Evolutionary conservation across 2,113 vertebrate genomes (phyloP), one percentile per base, ranked within the genome.

Genomic region (Pleuronectes platessa): DNA sequence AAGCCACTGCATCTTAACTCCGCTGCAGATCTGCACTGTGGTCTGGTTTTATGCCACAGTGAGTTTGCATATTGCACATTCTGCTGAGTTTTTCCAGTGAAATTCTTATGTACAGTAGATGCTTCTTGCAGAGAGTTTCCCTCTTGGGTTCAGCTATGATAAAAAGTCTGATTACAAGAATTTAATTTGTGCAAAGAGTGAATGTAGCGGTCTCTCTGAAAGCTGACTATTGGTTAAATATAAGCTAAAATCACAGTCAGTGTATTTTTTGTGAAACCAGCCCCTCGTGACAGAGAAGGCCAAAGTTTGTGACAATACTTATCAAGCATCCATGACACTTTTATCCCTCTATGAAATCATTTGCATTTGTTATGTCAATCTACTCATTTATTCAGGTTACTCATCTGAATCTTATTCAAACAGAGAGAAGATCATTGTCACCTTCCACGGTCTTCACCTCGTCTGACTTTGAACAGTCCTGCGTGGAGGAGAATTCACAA

Each of bases 401-500:
- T 47, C 53, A 64, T 68, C 20, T 27, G 37, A 49, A 59, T 73
- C 31, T 23, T 45, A 58, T 11, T 72, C 11, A 59, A 77, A 73
- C 18, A 3, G 15, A 59, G n/a, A 79, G 0, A 78, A 72, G 37
- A 75, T 66, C 70, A 53, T 15, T 49, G 42, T 85, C 82, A 94
- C 94, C 94, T 88, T 93, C 93, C 61, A 45, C 70, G 23, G 80
- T 76, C 73, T 91, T 94, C 49, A 20, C 68, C 42, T 94, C 93
- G 2, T 93, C 93, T 53, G 93, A 88, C 80, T 93, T 95, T 37
- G 83, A 90, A 60, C 86, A 89, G 58, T 93, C 93, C 94, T 95
- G 86, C 6, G 66, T 7, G 61, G 56, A 73, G 45, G 27, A 82
- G 23, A 78, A 70, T 56, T 27, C 26, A 66, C 53, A 80, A 54